phyloP scores from a whole-genome alignment of 2,113 vertebrate genomes.

The Aegotheles bennettii region DNA sequence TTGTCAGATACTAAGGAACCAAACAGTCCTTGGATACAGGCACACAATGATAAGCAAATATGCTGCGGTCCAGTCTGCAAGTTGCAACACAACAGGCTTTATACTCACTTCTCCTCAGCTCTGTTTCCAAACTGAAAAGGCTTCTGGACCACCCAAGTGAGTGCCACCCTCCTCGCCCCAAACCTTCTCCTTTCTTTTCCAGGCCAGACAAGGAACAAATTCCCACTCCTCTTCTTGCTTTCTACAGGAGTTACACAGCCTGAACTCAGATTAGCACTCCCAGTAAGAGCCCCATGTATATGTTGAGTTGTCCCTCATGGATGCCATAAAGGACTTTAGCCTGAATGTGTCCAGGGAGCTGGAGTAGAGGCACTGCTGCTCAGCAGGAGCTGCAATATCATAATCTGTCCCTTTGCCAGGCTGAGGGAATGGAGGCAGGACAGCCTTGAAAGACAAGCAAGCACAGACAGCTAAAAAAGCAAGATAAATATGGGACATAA shows the following conservation, averaged over 20 bases:
- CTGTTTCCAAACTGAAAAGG: not conserved
- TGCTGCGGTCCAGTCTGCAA: not conserved
- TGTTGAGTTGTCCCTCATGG: not conserved
- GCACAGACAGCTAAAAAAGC: not conserved
- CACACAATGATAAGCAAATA: not conserved
- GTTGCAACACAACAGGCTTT: not conserved
- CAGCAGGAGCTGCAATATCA: not conserved
- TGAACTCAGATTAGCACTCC: not conserved
- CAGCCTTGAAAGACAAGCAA: not conserved
- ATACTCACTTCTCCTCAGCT: not conserved
- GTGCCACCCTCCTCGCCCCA: not conserved
- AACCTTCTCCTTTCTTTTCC: not conserved
- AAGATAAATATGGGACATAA: constrained; percentile 52
- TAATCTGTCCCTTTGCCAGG: not conserved
- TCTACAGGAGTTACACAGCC: not conserved
- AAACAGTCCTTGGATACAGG: not conserved
- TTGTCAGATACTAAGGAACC: not conserved
- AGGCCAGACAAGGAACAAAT: not conserved
- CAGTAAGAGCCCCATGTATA: not conserved
- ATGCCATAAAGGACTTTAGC: not conserved
- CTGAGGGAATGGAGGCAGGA: not conserved
- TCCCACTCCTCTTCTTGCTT: not conserved
- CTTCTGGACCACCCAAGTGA: not conserved
- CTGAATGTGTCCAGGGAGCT: not conserved
- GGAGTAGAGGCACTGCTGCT: not conserved